phyloP scores from a whole-genome alignment of 2,888 invertebrate genomes.

The Tenthredo distinguenda region DNA sequence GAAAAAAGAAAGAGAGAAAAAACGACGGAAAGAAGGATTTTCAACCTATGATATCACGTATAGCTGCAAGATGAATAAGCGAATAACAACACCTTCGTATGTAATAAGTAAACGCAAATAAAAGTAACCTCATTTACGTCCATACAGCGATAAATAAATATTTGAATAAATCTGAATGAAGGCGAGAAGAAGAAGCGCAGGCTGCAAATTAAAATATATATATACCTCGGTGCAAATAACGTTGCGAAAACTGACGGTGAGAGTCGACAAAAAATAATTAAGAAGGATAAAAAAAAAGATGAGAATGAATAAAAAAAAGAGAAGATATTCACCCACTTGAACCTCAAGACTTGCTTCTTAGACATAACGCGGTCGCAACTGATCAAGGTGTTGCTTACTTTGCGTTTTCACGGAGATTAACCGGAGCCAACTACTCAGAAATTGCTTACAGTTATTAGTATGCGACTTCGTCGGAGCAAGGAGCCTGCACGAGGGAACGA shows the following conservation, averaged over 20 bases:
- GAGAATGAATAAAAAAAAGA: too few relatives aligned
- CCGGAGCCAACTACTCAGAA: constrained; percentile 27
- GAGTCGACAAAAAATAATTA: neutral
- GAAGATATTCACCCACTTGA: neutral
- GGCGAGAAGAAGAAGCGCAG: neutral
- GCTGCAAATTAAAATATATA: neutral
- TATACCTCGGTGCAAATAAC: neutral
- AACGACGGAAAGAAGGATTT: neutral
- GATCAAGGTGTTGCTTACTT: constrained; percentile 27
- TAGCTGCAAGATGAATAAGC: neutral
- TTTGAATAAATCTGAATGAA: constrained; percentile 34
- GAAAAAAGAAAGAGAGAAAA: neutral
- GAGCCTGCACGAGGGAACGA: neutral
- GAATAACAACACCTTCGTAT: constrained; percentile 2
- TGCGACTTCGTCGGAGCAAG: neutral
- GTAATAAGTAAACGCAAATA: constrained; percentile 2
- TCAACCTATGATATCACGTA: neutral
- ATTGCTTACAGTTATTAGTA: constrained; percentile 6
- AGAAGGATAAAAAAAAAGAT: neutral
- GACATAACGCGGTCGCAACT: neutral
- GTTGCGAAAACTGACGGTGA: neutral
- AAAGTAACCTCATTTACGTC: constrained; percentile 21
- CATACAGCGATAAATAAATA: constrained; percentile 29
- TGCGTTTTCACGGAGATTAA: constrained; percentile 9
- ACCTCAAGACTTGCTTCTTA: neutral